These are phyloP conservation scores for Acleris laterana DNA, from an alignment of 2,888 invertebrate species.

Conservation along the genomic window DNA sequence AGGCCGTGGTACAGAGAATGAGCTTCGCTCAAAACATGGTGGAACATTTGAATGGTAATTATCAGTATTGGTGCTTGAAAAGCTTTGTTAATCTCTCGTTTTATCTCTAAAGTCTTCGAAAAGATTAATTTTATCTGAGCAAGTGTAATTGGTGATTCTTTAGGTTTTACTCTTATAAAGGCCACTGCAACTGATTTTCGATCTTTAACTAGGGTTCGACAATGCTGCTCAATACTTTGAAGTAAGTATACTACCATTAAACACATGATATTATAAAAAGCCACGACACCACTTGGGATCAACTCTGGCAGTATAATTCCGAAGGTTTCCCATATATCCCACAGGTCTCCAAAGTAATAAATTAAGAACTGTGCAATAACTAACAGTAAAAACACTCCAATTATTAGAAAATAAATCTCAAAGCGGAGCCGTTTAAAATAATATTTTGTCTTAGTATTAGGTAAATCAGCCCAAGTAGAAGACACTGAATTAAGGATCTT, in stretches of 20 bases:
- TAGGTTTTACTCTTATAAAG: background rate
- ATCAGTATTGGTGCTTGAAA: constrained; percentile 11
- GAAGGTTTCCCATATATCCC: background rate
- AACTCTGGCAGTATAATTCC: background rate
- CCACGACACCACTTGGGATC: constrained; percentile 4
- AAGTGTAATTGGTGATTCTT: background rate
- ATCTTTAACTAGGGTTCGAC: background rate
- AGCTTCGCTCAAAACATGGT: constrained; percentile 1
- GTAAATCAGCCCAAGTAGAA: constrained; percentile 2
- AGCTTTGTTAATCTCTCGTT: constrained; percentile 5
- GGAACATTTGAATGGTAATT: constrained; percentile 5
- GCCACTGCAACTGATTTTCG: background rate
- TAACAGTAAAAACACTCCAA: background rate
- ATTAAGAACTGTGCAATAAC: background rate
- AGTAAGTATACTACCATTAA: background rate
- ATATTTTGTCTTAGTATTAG: background rate
- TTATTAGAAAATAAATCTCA: background rate
- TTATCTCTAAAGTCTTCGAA: background rate
- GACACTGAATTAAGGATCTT: background rate
- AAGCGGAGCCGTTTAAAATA: constrained; percentile 6
- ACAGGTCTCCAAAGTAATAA: background rate
- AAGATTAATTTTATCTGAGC: constrained; percentile 3
- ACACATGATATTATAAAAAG: constrained; percentile 4
- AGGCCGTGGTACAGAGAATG: constrained; percentile 5
- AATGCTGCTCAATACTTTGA: constrained; percentile 9